Conservation (phyloP, 2,888 invertebrate species). For the Drosophila imparisetae region DNA sequence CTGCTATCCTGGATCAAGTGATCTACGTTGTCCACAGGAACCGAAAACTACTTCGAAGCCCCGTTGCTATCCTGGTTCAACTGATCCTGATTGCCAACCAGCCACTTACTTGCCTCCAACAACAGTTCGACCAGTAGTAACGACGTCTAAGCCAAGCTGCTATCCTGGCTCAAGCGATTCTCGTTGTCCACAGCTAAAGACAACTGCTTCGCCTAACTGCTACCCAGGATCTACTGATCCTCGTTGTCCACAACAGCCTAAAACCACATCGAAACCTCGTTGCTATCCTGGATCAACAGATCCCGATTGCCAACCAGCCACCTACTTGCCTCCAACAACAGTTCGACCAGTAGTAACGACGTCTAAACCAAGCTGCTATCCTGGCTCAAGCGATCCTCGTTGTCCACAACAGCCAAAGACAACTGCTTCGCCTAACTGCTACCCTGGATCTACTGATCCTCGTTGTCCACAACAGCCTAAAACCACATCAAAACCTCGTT, state of each 20-base stretch:
- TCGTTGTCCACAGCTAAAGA: background rate
- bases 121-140: too few species aligned
- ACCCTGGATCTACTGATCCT: background rate
- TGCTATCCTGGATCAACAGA: slow-evolving; percentile 65
- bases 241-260: background rate
- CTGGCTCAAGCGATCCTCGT: slow-evolving; percentile 70
- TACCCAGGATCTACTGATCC: slow-evolving; percentile 5
- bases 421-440: slow-evolving; percentile 31
- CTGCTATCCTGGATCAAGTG: too few species aligned
- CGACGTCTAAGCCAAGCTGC: slow-evolving; percentile 14
- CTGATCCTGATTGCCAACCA: too few species aligned
- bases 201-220: slow-evolving; percentile 28
- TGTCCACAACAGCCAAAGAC: slow-evolving; percentile 43
- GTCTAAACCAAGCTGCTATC: slow-evolving; percentile 16
- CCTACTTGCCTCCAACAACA: slow-evolving; percentile 8
- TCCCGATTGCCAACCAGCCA: slow-evolving; percentile 33
- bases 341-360: background rate
- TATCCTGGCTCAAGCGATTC: slow-evolving; percentile 64
- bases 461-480: background rate
- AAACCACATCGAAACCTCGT: slow-evolving; percentile 14
- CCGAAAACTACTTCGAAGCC: too few species aligned
- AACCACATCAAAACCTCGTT: slow-evolving; percentile 21
- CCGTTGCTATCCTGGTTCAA: too few species aligned
- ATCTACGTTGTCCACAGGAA: too few species aligned
- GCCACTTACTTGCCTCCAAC: too few species aligned